These are phyloP conservation scores for Adoxophyes honmai DNA, from an alignment of 1,140 invertebrate species.

Conservation along the genomic window DNA sequence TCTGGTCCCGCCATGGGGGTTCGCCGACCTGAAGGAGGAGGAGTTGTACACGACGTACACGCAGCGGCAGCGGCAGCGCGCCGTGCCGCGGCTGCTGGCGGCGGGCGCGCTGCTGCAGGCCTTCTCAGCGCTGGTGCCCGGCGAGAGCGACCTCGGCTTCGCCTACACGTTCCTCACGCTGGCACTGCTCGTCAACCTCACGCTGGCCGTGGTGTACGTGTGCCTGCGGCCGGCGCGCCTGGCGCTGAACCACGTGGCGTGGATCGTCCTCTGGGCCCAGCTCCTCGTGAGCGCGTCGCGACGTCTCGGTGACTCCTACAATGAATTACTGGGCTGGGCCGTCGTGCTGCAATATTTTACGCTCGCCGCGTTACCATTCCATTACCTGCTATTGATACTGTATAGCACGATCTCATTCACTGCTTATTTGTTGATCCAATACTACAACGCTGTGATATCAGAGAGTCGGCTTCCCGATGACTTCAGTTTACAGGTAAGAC, in stretches of 20 bases:
- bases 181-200: constrained; percentile 73
- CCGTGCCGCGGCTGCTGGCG: constrained; percentile 86
- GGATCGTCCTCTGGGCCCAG: constrained; percentile 80
- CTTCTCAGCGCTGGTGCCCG: constrained; percentile 80
- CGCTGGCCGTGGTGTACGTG: constrained; percentile 64
- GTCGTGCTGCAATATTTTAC: constrained; percentile 90
- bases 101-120: constrained; percentile 83
- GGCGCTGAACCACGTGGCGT: constrained; percentile 79
- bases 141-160: constrained; percentile 74
- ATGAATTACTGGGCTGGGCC: constrained; percentile 84
- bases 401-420: constrained; percentile 55
- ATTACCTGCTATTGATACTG: constrained; percentile 76
- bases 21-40: constrained; percentile 81
- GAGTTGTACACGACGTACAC: constrained; percentile 87
- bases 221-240: constrained; percentile 54
- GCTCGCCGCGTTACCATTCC: constrained; percentile 88
- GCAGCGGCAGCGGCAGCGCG: constrained; percentile 84
- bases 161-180: constrained; percentile 75
- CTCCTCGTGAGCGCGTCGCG: constrained; percentile 77
- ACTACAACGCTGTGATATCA: constrained; percentile 52
- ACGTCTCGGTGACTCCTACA: constrained; percentile 66
- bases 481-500: constrained; percentile 78
- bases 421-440: constrained; percentile 58
- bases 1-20: constrained; percentile 57
- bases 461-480: constrained; percentile 57